Conservation (phyloP, 1,140 invertebrate genomes). For the Diorhabda carinulata region DNA sequence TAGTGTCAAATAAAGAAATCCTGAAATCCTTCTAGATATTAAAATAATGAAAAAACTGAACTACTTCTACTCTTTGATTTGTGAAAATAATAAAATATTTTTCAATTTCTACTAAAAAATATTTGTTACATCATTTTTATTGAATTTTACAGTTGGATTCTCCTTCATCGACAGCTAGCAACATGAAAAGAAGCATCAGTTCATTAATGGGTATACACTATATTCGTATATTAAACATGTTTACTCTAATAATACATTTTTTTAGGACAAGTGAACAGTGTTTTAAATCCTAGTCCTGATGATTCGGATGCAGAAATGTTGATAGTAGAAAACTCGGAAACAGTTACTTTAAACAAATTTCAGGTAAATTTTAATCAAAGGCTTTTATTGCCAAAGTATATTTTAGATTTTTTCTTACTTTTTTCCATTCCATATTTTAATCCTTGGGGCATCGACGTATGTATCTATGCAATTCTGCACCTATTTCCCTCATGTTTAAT, state of each 20-base stretch:
- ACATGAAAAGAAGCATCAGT: conserved; percentile 66
- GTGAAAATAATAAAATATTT: too few species aligned
- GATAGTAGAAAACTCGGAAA: conserved; percentile 56
- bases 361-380: conserved; percentile 48
- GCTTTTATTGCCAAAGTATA: not conserved
- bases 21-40: too few species aligned
- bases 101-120: too few species aligned
- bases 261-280: conserved; percentile 61
- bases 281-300: conserved; percentile 63
- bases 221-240: not conserved
- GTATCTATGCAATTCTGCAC: too few species aligned
- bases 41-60: too few species aligned
- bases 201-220: conserved; percentile 60
- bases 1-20: too few species aligned
- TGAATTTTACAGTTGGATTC: conserved; percentile 58
- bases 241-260: conserved; percentile 7
- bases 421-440: too few species aligned
- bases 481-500: too few species aligned
- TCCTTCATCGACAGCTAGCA: conserved; percentile 62
- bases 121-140: too few species aligned
- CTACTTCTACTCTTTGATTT: too few species aligned
- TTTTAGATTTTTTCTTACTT: too few species aligned
- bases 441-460: too few species aligned
- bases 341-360: conserved; percentile 56
- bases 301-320: conserved; percentile 66